Base-by-base conservation (phyloP, 2,888 invertebrate genomes). In the Microplitis manilae region DNA sequence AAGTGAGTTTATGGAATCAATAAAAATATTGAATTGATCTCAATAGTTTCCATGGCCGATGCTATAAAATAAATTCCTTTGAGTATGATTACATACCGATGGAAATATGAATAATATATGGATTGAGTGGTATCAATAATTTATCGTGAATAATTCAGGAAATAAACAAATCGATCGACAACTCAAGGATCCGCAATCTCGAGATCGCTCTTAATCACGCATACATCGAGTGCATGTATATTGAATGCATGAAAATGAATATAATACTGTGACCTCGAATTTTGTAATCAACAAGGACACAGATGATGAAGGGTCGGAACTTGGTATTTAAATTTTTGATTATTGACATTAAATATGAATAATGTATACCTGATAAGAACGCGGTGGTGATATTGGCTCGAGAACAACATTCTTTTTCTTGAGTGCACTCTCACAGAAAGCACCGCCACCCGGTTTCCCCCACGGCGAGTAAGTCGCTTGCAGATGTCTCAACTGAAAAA, bases 401-500 rank as follows among this genome's bases (percentile, higher is more conserved):
- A 93, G 90, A 68, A 93, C 92, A 40, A 95, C 91, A 85, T 95
- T 94, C 84, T 93, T 92, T 85, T 94, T 93, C 20, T 95, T 92
- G 50, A 94, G 89, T 77, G 93, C 92, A 20, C 89, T 90, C 9
- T 91, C 84, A 85, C 94, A 94, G 68, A 95, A 94, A 20, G 95
- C 95, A 39, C 95, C 95, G 69, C 94, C 94, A 2, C 95, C 95
- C 8, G 94, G 94, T 77, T 93, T 92, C 5, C 95, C 95, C 95
- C 95, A 96, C 6, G 96, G 96, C 90, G 94, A 94, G 87, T 95
- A 95, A 81, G 93, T 93, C 78, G 93, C 92, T 90, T 94, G 92
- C 90, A 95, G 93, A 85, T 93, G 92, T 76, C 93, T 93, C 80
- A 93, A 91, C 94, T 94, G 86, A 13, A 50, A 50, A 50, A 9